phyloP scores from a whole-genome alignment of 2,113 vertebrate species.

The Loxodonta africana region DNA sequence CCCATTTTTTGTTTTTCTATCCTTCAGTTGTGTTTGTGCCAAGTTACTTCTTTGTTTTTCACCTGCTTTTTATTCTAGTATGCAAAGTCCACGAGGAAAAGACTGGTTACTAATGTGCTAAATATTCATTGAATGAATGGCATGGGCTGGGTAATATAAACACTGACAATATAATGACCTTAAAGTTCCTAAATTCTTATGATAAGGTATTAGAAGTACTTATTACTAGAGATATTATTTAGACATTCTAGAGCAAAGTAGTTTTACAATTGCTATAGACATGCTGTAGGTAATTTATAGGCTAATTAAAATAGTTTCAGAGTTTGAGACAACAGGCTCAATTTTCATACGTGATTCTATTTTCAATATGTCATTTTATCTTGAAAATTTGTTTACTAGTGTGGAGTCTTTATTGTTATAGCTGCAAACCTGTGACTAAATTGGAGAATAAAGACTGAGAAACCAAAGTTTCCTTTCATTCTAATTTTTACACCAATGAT shows the following conservation, averaged over 20 bases:
- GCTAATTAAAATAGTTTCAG: background rate
- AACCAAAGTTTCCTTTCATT: background rate
- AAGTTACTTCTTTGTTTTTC: background rate
- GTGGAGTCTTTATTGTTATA: background rate
- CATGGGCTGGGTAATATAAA: background rate
- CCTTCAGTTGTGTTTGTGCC: background rate
- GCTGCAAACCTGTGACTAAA: background rate
- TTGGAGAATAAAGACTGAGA: background rate
- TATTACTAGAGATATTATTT: background rate
- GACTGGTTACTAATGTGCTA: background rate
- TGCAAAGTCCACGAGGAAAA: constrained; percentile 6
- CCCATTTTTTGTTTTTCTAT: background rate
- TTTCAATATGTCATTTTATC: background rate
- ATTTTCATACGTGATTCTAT: background rate
- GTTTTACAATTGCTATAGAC: background rate
- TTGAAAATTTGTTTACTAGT: background rate
- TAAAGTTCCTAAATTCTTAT: background rate
- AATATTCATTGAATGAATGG: background rate
- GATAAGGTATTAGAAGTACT: background rate
- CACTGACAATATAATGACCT: background rate
- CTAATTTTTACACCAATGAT: background rate
- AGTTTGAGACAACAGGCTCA: background rate
- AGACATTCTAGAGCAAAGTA: background rate
- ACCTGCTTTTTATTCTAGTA: background rate
- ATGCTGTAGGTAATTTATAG: background rate